phyloP scores from a whole-genome alignment of 2,113 vertebrate genomes.

The Raja brachyura region DNA sequence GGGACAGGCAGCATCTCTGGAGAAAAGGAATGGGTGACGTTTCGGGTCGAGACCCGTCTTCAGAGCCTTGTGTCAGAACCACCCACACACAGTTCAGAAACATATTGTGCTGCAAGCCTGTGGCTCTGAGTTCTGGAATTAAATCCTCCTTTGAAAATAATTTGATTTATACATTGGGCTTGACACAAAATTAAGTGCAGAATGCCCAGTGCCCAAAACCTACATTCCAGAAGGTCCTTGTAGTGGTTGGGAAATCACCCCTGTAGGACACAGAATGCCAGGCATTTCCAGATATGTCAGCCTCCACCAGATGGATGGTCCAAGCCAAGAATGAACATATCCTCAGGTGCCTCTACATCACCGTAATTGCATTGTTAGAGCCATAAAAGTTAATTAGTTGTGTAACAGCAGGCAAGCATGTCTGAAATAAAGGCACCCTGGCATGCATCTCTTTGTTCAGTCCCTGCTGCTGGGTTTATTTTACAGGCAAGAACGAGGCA shows the following conservation, averaged over 20 bases:
- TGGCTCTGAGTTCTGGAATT: not conserved
- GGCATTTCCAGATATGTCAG: not conserved
- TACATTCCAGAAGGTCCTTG: not conserved
- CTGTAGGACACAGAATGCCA: not conserved
- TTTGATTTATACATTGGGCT: too few species aligned
- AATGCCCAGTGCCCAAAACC: not conserved
- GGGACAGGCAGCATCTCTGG: too few species aligned
- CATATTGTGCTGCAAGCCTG: not conserved
- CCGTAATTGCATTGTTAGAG: conserved; percentile 22
- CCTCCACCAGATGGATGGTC: not conserved
- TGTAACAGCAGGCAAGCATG: conserved; percentile 23
- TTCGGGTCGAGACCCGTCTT: too few species aligned
- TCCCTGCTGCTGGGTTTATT: not conserved
- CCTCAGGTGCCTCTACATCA: conserved; percentile 10
- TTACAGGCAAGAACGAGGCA: not conserved
- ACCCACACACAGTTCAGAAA: not conserved
- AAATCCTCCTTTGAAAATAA: not conserved
- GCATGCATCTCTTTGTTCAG: not conserved
- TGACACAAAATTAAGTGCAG: not conserved
- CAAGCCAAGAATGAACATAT: not conserved
- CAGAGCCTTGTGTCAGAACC: too few species aligned
- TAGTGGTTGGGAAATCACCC: not conserved
- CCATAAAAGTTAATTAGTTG: conserved; percentile 14
- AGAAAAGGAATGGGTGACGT: too few species aligned
- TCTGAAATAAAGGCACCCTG: not conserved